Base-by-base conservation (phyloP, 37 sponge, comb jelly and placozoan genomes). In the Amphimedon queenslandica region DNA sequence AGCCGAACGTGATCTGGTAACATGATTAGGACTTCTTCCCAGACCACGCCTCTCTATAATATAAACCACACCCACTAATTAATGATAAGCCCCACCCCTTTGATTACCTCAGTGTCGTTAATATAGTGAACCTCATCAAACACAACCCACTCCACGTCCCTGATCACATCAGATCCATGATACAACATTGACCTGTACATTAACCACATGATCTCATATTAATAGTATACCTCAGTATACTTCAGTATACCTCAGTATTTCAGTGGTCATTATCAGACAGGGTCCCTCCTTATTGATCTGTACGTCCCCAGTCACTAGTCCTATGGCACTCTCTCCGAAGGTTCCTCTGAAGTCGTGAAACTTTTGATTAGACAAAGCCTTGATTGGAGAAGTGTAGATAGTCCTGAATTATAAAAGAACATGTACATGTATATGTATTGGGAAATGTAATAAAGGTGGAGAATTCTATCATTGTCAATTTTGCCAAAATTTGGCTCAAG, bases 11-110 rank as follows among this genome's bases (percentile, higher is more conserved):
- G 96, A n/a, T 78, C 91, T 6, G 99, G 99, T 42, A 99, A 74
- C 99, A 99, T 95, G 60, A 99, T 99, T 42, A 99, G 71, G 38
- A 93, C 91, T 67, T 99, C 99, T 67, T 99, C 99, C 99, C 99
- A 99, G 32, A 99, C 99, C 57, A 99, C 99, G 56, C 99, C 99
- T 34, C 99, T 58, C 88, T 99, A 64, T 34, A 13, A 88, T n/a
- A 40, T 21, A 71, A 38, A 68, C 34, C 8, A 13, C 65, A 24
- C 18, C 16, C 65, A 63, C 24, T n/a, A 13, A 63, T 29, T n/a
- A n/a, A 63, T 21, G 20, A 20, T 53, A n/a, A 61, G 25, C 10
- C 69, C 8, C 37, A 35, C 40, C 6, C 40, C 3, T 41, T 43
- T 16, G 3, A 64, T 29, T 37, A 91, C 93, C 89, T 95, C 93